Evolutionary conservation across 1,140 invertebrate species (phyloP), one percentile per base, ranked within the genome.

Genomic region (Drosophila pseudoobscura): DNA sequence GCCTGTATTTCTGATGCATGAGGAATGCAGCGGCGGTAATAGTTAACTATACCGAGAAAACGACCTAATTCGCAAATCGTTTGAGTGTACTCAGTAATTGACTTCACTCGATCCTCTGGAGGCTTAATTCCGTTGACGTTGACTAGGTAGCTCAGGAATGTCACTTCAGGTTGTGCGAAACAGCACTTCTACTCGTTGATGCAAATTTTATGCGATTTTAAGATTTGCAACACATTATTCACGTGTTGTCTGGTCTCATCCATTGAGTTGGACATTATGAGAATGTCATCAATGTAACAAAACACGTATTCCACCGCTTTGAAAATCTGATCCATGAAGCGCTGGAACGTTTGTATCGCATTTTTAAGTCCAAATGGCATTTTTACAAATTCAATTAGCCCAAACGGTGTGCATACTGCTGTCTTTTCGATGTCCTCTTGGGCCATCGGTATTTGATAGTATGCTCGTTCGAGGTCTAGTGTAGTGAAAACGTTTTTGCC

Each of bases 361-460:
- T 26, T 26, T 26, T 26, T 26, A 5, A 26, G 26, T 26, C 26
- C 26, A 6, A 26, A 26, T 26, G 20, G 20, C 20, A 20, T 20
- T 20, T 26, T 26, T 13, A 43, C n/a, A 9, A n/a, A 11, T n/a
- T 43, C 41, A 43, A 44, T n/a, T 13, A 44, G 6, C 15, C 43
- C 43, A 13, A 44, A 6, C 13, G 43, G 43, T 13, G 43, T 45
- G 13, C 22, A 46, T 7, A 58, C 26, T 0, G 55, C 55, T 8
- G 55, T 58, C n/a, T 58, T 47, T 47, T 29, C 8, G n/a, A 49
- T 59, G 57, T 59, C 46, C 3, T 29, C 29, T 39, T 7, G 13
- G 11, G 24, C 17, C 45, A 53, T 54, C 6, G 44, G 52, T 15
- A 15, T 15, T 15, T 15, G 15, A 15, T 15, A 15, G 15, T 15